A percentile compares a stretch with the other conserved stretches of the same genome.
Evolutionary conservation across 2,888 invertebrate species (phyloP).

Genomic region (Zele albiditarsus): DNA sequence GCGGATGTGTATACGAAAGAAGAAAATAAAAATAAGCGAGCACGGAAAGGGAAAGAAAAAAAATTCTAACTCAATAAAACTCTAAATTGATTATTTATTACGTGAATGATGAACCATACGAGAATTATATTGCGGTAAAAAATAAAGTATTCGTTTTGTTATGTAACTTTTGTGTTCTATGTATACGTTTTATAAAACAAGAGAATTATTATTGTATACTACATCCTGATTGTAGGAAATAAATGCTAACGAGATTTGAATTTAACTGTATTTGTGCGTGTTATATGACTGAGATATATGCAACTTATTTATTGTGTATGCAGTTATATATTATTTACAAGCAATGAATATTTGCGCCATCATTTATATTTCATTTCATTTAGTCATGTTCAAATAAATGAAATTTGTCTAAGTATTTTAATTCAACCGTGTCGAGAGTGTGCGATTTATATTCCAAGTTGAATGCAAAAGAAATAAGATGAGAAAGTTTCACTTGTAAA

Average conservation of each 20-base stretch:
- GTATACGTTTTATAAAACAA: neutral
- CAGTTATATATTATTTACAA: neutral
- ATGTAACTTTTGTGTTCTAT: neutral
- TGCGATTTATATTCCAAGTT: constrained; percentile 41
- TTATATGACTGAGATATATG: too few relatives aligned
- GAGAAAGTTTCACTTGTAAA: neutral
- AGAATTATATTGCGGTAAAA: constrained; percentile 24
- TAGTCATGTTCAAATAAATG: neutral
- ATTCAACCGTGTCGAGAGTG: constrained; percentile 32
- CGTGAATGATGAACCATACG: neutral
- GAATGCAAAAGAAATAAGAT: constrained; percentile 25
- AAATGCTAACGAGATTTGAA: neutral
- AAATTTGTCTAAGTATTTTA: neutral
- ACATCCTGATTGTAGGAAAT: neutral
- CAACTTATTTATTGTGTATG: neutral
- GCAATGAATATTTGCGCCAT: too few relatives aligned
- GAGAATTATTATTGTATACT: neutral
- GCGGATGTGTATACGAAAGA: constrained; percentile 2
- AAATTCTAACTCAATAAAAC: constrained; percentile 7
- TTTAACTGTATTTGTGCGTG: neutral
- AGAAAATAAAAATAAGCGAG: constrained; percentile 6
- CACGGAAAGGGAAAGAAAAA: constrained; percentile 41
- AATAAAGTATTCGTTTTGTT: neutral
- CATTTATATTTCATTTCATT: too few relatives aligned
- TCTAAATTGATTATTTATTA: constrained; percentile 13